These are phyloP conservation scores for Montipora efflorescens DNA, from an alignment of 64 coral and sea anemone genomes.

Conservation along the genomic window DNA sequence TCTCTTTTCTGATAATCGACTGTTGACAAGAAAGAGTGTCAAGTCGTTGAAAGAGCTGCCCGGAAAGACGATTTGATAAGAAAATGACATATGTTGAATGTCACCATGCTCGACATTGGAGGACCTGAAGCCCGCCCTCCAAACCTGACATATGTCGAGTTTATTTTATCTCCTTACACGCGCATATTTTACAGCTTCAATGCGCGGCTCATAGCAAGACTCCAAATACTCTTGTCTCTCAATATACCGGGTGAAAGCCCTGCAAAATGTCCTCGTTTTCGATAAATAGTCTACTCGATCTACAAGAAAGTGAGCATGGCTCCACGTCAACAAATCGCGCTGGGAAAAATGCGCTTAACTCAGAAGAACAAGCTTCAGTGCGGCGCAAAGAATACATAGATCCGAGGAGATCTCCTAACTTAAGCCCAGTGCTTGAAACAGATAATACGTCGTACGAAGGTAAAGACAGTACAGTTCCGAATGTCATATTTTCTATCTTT, in stretches of 20 bases:
- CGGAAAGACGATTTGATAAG: constrained; percentile 44
- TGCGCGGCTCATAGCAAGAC: constrained; percentile 11
- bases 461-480: background rate
- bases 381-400: background rate
- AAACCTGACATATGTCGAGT: constrained; percentile 52
- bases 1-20: constrained; percentile 23
- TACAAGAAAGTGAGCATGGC: constrained; percentile 8
- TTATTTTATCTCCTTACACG: constrained; percentile 19
- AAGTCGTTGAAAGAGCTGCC: constrained; percentile 51
- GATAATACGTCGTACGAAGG: constrained; percentile 46
- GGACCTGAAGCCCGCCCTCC: background rate
- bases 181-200: constrained; percentile 50
- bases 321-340: background rate
- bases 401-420: constrained; percentile 20
- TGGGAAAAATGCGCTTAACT: background rate
- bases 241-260: background rate
- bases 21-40: constrained; percentile 53
- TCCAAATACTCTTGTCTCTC: background rate
- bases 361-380: background rate
- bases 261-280: constrained; percentile 42
- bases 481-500: background rate
- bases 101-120: constrained; percentile 26
- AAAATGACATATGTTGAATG: constrained; percentile 38
- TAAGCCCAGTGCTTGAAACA: background rate
- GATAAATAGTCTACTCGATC: constrained; percentile 40